A percentile compares a stretch with the other conserved stretches of the same genome.
phyloP scores from a whole-genome alignment of 2,888 invertebrate species.

The Dione juno region DNA sequence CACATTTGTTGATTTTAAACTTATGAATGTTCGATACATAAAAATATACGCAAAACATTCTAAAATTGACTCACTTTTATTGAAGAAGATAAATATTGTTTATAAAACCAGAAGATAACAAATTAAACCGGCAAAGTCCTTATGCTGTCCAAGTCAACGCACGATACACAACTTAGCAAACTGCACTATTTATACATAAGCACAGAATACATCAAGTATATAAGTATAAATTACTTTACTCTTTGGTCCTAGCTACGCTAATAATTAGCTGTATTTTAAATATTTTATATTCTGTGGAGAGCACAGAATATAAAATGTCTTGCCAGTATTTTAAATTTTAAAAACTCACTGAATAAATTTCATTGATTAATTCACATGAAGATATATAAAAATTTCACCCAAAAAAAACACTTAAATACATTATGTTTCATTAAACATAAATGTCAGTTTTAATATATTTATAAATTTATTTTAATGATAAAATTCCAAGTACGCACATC shows the following conservation, averaged over 20 bases:
- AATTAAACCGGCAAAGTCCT: constrained; percentile 28
- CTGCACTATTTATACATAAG: too few relatives aligned
- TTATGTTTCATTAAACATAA: too few relatives aligned
- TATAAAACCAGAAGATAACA: constrained; percentile 3
- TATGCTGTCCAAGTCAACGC: constrained; percentile 1
- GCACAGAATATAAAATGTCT: not conserved
- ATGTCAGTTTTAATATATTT: too few relatives aligned
- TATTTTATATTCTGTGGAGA: constrained; percentile 7
- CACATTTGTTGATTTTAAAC: not conserved
- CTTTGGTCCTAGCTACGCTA: too few relatives aligned
- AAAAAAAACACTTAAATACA: too few relatives aligned
- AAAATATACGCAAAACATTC: not conserved
- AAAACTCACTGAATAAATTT: too few relatives aligned
- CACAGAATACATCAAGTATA: too few relatives aligned
- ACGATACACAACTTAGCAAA: not conserved
- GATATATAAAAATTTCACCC: too few relatives aligned
- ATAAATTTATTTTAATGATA: not conserved
- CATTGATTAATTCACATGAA: too few relatives aligned
- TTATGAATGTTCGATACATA: not conserved
- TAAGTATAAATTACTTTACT: too few relatives aligned
- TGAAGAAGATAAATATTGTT: not conserved
- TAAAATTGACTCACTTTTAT: constrained; percentile 5
- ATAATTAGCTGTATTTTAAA: not conserved
- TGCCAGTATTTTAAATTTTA: not conserved
- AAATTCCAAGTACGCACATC: not conserved